Evolutionary conservation across 2,888 invertebrate species (phyloP), one percentile per base, ranked within the genome.

Genomic region (Pyrrhia umbra): DNA sequence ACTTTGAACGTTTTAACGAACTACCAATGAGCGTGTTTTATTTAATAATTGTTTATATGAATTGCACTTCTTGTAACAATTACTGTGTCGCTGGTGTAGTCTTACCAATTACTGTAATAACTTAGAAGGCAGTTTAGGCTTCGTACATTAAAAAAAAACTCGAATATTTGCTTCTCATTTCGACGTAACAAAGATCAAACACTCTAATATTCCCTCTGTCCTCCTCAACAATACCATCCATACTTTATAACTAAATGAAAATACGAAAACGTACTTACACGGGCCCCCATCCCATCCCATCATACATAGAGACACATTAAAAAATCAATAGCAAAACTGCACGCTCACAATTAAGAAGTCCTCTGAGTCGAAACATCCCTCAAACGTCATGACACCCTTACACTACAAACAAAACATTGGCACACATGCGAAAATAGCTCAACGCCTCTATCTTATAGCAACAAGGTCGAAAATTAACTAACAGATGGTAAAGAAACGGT

Each of bases 301-400:
- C 56, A 79, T 65, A 79, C 71, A 68, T 55, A 81, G 81, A 80
- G 87, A 89, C 88, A 88, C 87, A 91, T 92, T 91, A 91, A 92
- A 92, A 92, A 93, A 93, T 94, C 94, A 89, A 94, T 93, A 93
- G 72, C 84, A 88, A 87, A 87, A 88, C 88, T 90, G 80, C 80
- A 80, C 87, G 88, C 87, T 88, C 88, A 93, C 92, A 93, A 93
- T 94, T 93, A 94, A 92, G 92, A 91, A 89, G 77, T 80, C 83
- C 83, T 85, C 83, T 80, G 81, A 84, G 88, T 81, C 80, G 80
- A 79, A 80, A 81, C 93, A 92, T 93, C 93, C 90, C 93, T 93
- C 93, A 93, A 92, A 93, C 88, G 90, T 93, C 80, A 79, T 81
- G 79, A 78, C 83, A 83, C 83, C 84, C 82, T 79, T 74, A 73